These are phyloP conservation scores for Macrotrachela quadricornifera DNA, from an alignment of 1,140 invertebrate species.

Conservation along the genomic window DNA sequence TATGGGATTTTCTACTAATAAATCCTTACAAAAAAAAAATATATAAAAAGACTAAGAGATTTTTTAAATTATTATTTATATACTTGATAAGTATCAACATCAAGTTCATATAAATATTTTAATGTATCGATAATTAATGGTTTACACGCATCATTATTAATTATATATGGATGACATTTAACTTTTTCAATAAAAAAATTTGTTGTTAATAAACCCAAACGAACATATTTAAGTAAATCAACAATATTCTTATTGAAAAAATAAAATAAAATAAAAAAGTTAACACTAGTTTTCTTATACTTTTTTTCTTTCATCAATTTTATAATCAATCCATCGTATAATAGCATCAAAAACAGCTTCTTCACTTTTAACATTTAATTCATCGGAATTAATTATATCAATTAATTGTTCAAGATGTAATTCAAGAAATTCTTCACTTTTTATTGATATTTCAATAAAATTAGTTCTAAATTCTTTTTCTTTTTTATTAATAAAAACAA, in stretches of 20 bases:
- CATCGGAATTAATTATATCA: constrained; percentile 30
- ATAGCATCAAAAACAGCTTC: constrained; percentile 33
- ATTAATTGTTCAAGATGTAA: constrained; percentile 6
- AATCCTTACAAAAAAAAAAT: constrained; percentile 3
- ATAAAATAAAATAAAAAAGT: neutral
- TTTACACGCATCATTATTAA: constrained; percentile 39
- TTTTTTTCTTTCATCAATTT: constrained; percentile 22
- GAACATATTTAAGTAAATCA: neutral
- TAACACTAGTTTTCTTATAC: neutral
- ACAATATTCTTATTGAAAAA: neutral
- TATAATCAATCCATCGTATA: constrained; percentile 29
- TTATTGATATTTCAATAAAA: neutral
- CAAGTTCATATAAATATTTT: constrained; percentile 48
- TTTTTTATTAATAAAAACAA: neutral
- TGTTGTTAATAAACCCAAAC: constrained; percentile 1
- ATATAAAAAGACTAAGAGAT: constrained; percentile 9
- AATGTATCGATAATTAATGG: constrained; percentile 51
- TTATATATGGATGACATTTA: constrained; percentile 39
- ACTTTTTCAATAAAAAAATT: constrained; percentile 12
- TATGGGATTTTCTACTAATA: neutral
- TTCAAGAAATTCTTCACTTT: constrained; percentile 49
- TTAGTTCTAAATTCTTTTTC: neutral
- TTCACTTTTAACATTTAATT: constrained; percentile 32
- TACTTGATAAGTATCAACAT: constrained; percentile 11
- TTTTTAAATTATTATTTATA: neutral